Percentiles rank a stretch among this genome's conserved stretches.
Evolutionary conservation across 2,113 vertebrate species (phyloP).

Genomic region (Poeciliopsis retropinna): DNA sequence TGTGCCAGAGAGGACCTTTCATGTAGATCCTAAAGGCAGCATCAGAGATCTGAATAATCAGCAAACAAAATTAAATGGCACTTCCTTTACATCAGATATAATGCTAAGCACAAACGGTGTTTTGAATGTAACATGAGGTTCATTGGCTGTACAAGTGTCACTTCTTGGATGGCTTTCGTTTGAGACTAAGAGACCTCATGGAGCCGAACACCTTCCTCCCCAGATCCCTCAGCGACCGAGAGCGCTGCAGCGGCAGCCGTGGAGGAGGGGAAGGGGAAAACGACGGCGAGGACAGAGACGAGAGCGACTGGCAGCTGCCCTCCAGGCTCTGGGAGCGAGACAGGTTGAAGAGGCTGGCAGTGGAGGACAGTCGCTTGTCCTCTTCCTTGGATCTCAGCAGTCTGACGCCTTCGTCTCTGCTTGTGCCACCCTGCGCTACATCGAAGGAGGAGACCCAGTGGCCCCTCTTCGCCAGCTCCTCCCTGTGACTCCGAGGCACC

Average conservation of each 20-base stretch:
- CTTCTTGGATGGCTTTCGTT: conserved; percentile 78
- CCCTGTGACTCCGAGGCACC: conserved; percentile 61
- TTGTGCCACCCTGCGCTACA: conserved; percentile 66
- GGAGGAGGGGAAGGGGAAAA: conserved; percentile 79
- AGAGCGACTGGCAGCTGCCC: conserved; percentile 78
- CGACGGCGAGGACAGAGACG: conserved; percentile 81
- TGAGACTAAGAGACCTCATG: conserved; percentile 81
- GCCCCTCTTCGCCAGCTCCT: conserved; percentile 58
- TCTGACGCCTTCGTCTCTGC: conserved; percentile 61
- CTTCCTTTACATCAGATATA: conserved; percentile 36
- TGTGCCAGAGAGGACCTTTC: conserved; percentile 49
- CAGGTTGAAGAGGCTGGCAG: conserved; percentile 81
- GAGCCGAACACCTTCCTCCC: conserved; percentile 82
- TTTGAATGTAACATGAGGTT: conserved; percentile 27
- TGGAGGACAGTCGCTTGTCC: conserved; percentile 79
- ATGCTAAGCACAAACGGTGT: conserved; percentile 36
- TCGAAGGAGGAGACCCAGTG: conserved; percentile 85
- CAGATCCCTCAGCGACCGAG: conserved; percentile 82
- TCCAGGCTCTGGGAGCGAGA: conserved; percentile 82
- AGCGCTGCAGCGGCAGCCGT: conserved; percentile 75
- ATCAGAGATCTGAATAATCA: conserved; percentile 16
- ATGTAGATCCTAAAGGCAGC: conserved; percentile 5
- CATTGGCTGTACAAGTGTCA: conserved; percentile 63
- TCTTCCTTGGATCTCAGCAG: conserved; percentile 63
- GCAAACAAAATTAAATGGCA: conserved; percentile 23